Conservation (phyloP, 2,113 vertebrate species). For the Zosterops borbonicus region DNA sequence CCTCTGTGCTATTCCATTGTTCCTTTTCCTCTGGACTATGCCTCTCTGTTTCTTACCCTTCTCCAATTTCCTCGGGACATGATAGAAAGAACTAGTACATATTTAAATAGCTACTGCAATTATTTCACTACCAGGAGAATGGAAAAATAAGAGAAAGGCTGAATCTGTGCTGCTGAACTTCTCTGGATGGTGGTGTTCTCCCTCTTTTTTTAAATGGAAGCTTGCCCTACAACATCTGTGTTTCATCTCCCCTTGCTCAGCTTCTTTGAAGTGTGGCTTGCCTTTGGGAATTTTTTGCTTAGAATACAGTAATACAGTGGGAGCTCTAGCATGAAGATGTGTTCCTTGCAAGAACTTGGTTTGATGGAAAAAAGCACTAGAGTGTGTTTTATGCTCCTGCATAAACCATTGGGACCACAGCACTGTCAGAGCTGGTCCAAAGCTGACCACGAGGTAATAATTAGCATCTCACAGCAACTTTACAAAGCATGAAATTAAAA, state of each 20-base stretch:
- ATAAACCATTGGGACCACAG: not conserved
- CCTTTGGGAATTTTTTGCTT: not conserved
- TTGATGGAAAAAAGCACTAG: not conserved
- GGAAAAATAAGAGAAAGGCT: not conserved
- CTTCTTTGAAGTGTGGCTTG: not conserved
- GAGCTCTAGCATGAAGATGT: not conserved
- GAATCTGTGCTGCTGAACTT: not conserved
- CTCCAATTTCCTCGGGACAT: not conserved
- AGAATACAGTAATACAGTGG: not conserved
- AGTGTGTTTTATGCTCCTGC: not conserved
- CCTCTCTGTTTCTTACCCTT: not conserved
- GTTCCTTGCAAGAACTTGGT: not conserved
- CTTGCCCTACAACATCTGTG: not conserved
- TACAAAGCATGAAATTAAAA: not conserved
- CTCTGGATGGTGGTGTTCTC: not conserved
- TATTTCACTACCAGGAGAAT: not conserved
- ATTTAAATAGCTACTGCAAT: not conserved
- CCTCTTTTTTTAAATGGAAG: not conserved
- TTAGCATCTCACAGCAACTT: not conserved
- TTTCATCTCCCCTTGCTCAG: not conserved
- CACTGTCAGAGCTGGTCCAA: fast-evolving
- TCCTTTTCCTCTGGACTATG: not conserved
- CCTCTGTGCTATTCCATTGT: not conserved
- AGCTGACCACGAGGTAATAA: not conserved
- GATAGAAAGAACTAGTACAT: not conserved